Evolutionary conservation across 2,797 vertebrate species (phyloP).

Genomic region (Sciaenops ocellatus): DNA sequence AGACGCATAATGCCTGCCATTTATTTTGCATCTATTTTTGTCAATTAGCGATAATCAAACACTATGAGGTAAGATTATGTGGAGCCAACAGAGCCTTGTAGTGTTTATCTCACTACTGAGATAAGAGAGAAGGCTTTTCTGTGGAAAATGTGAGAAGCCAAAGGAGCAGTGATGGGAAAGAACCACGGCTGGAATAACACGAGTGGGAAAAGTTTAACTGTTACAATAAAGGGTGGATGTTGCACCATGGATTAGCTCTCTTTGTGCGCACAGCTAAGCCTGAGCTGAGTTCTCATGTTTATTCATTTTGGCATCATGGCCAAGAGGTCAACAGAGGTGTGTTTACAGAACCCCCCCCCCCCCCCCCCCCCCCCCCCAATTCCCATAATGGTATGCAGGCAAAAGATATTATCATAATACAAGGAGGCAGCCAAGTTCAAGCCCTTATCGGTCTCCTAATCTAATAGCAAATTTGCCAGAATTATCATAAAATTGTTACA

Average conservation of each 20-base stretch:
- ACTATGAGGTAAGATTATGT: conserved; percentile 43
- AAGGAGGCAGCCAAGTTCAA: conserved; percentile 50
- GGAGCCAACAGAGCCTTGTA: conserved; percentile 39
- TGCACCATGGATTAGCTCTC: too few relatives aligned
- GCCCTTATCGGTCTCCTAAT: conserved; percentile 40
- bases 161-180: conserved; percentile 31
- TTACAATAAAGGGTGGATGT: too few relatives aligned
- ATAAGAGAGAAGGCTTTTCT: conserved; percentile 27
- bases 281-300: conserved; percentile 55
- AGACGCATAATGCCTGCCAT: conserved; percentile 35
- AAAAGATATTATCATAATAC: conserved; percentile 60
- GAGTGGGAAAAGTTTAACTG: conserved; percentile 30
- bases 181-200: conserved; percentile 39
- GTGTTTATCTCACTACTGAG: conserved; percentile 38
- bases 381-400: conserved; percentile 64
- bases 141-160: conserved; percentile 26
- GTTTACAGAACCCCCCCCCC: conserved; percentile 64
- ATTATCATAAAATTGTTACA: conserved; percentile 32
- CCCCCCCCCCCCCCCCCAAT: conserved; percentile 30
- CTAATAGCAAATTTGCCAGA: conserved; percentile 23
- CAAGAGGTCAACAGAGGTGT: conserved; percentile 65
- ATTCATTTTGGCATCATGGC: conserved; percentile 69
- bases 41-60: conserved; percentile 56
- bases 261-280: too few relatives aligned
- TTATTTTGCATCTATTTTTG: conserved; percentile 52